phyloP scores from a whole-genome alignment of 2,113 vertebrate species.

The Panthera tigris region DNA sequence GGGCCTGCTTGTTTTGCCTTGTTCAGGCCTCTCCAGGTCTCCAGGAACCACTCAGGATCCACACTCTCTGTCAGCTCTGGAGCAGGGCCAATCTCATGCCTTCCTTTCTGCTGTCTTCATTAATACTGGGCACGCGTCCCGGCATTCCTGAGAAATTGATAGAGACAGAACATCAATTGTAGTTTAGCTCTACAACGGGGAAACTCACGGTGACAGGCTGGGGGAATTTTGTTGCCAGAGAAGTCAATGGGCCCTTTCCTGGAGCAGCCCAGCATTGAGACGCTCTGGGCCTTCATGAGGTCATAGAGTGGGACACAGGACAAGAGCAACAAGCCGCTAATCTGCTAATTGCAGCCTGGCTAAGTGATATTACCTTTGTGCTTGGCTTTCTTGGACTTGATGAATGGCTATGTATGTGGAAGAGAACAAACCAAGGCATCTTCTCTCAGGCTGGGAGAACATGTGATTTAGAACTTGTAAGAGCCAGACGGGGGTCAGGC shows the following conservation, averaged over 20 bases:
- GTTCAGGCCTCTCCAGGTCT: conserved; percentile 77
- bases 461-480: neutral
- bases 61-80: conserved; percentile 76
- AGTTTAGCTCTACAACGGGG: conserved; percentile 82
- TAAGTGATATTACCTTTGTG: conserved; percentile 82
- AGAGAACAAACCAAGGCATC: conserved; percentile 57
- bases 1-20: conserved; percentile 77
- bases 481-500: neutral
- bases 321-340: conserved; percentile 86
- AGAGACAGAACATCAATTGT: conserved; percentile 84
- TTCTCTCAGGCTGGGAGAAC: neutral
- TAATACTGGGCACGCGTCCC: conserved; percentile 74
- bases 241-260: conserved; percentile 68
- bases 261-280: conserved; percentile 47
- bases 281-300: conserved; percentile 70
- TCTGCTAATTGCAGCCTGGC: conserved; percentile 82
- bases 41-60: conserved; percentile 74
- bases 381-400: conserved; percentile 69
- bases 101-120: conserved; percentile 81
- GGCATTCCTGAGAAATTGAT: conserved; percentile 80
- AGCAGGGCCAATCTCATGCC: conserved; percentile 76
- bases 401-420: conserved; percentile 72
- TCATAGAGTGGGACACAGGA: conserved; percentile 83
- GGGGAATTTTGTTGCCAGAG: neutral
- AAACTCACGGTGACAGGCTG: conserved; percentile 82